Conservation (phyloP, 2,888 invertebrate genomes). For the Herminia tarsipennalis region DNA sequence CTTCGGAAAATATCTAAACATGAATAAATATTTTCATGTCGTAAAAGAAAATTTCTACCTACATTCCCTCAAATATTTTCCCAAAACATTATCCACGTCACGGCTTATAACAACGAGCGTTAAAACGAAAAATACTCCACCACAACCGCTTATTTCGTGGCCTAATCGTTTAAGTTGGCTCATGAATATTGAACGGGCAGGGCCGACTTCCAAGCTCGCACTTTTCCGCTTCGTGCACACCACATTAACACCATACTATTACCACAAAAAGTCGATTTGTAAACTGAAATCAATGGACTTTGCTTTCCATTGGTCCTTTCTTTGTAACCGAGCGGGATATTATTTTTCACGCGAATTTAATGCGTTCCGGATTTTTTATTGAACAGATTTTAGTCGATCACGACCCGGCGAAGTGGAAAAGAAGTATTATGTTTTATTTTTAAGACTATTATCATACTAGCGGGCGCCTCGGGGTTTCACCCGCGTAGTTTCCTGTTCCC, state of each 20-base stretch:
- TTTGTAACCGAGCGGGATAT: slow-evolving; percentile 12
- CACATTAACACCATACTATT: slow-evolving; percentile 65
- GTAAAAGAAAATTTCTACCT: not conserved
- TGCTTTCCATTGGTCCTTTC: slow-evolving; percentile 13
- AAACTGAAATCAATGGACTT: slow-evolving; percentile 60
- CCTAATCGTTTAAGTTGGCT: slow-evolving; percentile 63
- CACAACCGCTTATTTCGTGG: slow-evolving; percentile 51
- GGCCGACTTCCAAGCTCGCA: slow-evolving; percentile 51
- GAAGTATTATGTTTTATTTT: too few relatives aligned
- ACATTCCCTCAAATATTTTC: not conserved
- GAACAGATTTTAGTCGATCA: not conserved
- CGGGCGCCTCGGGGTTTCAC: too few relatives aligned
- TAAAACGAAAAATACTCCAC: slow-evolving; percentile 19
- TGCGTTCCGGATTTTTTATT: not conserved
- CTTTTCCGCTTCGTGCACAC: slow-evolving; percentile 56
- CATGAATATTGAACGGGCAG: slow-evolving; percentile 76
- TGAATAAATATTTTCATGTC: too few relatives aligned
- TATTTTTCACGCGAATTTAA: slow-evolving; percentile 11
- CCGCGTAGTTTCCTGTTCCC: too few relatives aligned
- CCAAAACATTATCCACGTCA: not conserved
- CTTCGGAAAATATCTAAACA: too few relatives aligned
- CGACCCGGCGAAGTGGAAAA: too few relatives aligned
- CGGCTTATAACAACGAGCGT: slow-evolving; percentile 17
- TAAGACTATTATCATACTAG: too few relatives aligned
- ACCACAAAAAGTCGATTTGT: slow-evolving; percentile 63